Percentiles rank a stretch among this genome's conserved stretches.
These are phyloP conservation scores for Streblospio benedicti DNA, from an alignment of 1,140 invertebrate species.

Conservation along the genomic window DNA sequence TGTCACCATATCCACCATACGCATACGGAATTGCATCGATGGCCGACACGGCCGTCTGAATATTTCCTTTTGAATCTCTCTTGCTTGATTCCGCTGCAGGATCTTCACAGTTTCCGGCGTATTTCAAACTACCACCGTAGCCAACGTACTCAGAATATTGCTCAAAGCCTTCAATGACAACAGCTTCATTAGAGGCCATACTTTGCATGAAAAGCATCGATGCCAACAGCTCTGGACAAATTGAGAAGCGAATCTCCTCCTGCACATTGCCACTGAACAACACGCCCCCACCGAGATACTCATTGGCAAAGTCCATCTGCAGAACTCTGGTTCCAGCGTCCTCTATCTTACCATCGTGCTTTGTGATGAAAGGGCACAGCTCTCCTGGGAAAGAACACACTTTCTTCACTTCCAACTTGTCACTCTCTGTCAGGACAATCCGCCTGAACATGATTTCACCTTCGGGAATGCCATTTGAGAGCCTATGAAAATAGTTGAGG, in stretches of 20 bases:
- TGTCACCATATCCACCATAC: conserved; percentile 25
- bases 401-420: too few species aligned
- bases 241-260: conserved; percentile 94
- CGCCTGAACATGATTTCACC: too few species aligned
- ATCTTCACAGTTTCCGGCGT: conserved; percentile 63
- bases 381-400: too few species aligned
- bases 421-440: too few species aligned
- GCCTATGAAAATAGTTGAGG: too few species aligned
- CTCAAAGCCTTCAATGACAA: conserved; percentile 66
- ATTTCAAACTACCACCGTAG: conserved; percentile 56
- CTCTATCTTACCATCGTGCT: conserved; percentile 63
- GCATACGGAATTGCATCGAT: conserved; percentile 39
- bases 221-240: conserved; percentile 87
- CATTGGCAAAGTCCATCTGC: conserved; percentile 91
- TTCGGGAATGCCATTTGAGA: too few species aligned
- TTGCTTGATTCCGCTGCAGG: too few species aligned
- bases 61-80: conserved; percentile 20
- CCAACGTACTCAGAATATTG: conserved; percentile 30
- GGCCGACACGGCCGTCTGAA: conserved; percentile 29
- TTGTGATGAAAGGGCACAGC: conserved; percentile 63
- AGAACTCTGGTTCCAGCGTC: too few species aligned
- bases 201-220: conserved; percentile 79
- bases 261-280: conserved; percentile 82
- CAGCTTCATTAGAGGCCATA: conserved; percentile 71
- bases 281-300: conserved; percentile 85